These are phyloP conservation scores for Papilio aristodemus DNA, from an alignment of 1,140 invertebrate species.

Conservation along the genomic window DNA sequence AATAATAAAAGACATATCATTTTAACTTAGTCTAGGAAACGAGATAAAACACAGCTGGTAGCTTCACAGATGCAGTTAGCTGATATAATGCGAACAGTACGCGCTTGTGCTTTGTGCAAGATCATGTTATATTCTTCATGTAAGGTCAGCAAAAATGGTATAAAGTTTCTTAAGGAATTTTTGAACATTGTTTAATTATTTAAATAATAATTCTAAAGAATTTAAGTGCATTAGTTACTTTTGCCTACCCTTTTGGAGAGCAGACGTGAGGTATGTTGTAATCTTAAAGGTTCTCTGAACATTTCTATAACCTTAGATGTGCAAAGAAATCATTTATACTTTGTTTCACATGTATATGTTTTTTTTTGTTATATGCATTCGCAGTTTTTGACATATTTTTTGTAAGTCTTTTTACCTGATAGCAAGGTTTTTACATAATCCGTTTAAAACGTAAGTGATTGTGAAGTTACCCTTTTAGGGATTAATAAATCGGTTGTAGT, in stretches of 20 bases:
- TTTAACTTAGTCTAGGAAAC: no score
- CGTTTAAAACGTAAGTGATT: neutral
- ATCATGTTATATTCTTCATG: conserved; percentile 31
- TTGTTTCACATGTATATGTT: no score
- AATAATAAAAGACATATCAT: no score
- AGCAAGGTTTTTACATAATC: neutral
- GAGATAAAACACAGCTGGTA: neutral
- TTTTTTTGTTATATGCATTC: no score
- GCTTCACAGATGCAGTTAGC: conserved; percentile 27
- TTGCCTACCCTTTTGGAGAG: no score
- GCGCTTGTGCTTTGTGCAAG: conserved; percentile 22
- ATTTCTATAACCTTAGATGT: no score
- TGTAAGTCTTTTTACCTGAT: neutral
- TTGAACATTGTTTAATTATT: neutral
- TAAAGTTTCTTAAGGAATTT: neutral
- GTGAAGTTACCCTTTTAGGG: neutral
- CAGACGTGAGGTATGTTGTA: no score
- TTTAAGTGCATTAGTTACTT: no score
- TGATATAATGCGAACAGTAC: conserved; percentile 2
- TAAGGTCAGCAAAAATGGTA: conserved; percentile 23
- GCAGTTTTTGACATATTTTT: neutral
- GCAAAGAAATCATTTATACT: no score
- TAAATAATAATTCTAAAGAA: neutral
- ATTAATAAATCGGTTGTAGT: neutral
- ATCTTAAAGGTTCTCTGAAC: no score